Base-by-base conservation (phyloP, 2,113 vertebrate genomes). In the Columba livia region DNA sequence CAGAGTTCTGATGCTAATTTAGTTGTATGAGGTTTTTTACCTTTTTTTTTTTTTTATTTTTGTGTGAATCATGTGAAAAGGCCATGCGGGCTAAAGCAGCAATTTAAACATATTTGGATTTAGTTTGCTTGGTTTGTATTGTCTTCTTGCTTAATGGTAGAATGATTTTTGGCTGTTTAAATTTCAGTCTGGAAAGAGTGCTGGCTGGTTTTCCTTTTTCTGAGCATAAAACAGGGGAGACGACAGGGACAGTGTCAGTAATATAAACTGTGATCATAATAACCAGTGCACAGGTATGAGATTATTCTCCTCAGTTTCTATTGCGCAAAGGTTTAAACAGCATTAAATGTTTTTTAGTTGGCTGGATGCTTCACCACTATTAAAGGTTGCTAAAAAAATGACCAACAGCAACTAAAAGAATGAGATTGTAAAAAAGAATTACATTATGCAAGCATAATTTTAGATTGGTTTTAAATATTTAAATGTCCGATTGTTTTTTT, bases 161-260 rank as follows among this genome's bases (percentile, higher is more conserved):
- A 96, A 81, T 89, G 93, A 95, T 84, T 92, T 91, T 96, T 96
- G 92, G 88, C 91, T 95, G 91, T 83, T 97, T 95, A 92, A 91
- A 95, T 96, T 96, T 94, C 83, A 88, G 36, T 81, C 71, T 96
- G 90, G 80, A 96, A 86, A 88, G 64, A 34, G 4, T 67, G 57
- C 31, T 93, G 69, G 42, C 56, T 78, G 70, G 25, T 94, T 94
- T 93, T 82, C 48, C 18, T 61, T 89, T 94, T 90, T 83, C 74
- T 92, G 71, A 60, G 32, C 50, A 91, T 73, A 95, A 94, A 93
- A 93, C 56, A 26, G 42, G 70, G 70, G 57, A 91, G 15, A 93
- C 57, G 74, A 70, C 32, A 92, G 80, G 92, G 40, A 85, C 18
- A 65, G 28, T 57, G 48, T 75, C 74, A 93, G 64, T 67, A 94